Evolutionary conservation across 2,888 invertebrate genomes (phyloP), one percentile per base, ranked within the genome.

Genomic region (Nemotelus nigrinus): DNA sequence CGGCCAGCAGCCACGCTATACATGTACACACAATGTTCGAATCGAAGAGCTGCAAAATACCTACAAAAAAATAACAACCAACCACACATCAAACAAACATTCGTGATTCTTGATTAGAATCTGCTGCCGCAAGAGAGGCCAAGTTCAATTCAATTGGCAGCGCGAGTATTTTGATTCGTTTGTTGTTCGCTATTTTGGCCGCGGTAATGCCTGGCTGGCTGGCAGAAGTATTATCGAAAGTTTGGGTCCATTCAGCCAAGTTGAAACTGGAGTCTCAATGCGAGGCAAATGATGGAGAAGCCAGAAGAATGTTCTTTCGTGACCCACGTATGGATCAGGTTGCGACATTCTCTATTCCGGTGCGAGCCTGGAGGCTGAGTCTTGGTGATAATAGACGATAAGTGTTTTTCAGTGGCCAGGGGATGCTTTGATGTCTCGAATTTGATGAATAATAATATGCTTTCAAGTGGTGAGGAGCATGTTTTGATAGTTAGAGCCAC

Each of bases 61-160:
- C 63, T 63, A 63, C 63, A 63, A 63, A 43, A 57, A 57, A 57
- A 10, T 10, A 57, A 57, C 57, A 25, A 63, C 39, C 8, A 39
- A 63, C 8, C 63, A 55, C n/a, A 70, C 60, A 77, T 48, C 83
- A 83, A 85, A 84, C 85, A 85, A 86, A 85, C 85, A 85, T 85
- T 86, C 86, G 86, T 86, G 86, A 86, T 86, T 84, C 83, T 84
- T 84, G 86, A 86, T 86, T 86, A 86, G 83, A 83, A 86, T 86
- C 86, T 82, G 72, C 58, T 71, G 65, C 80, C 81, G 81, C 81
- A 80, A n/a, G 53, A 60, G 81, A 84, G 84, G 83, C 84, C 84
- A 85, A 86, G 85, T 86, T 85, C 85, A 85, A 85, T 84, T 85
- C 85, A 85, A 85, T 84, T 85, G 84, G 84, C 84, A 80, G 81